Evolutionary conservation across 2,113 vertebrate genomes (phyloP), one percentile per base, ranked within the genome.

Genomic region (Maccullochella peelii): DNA sequence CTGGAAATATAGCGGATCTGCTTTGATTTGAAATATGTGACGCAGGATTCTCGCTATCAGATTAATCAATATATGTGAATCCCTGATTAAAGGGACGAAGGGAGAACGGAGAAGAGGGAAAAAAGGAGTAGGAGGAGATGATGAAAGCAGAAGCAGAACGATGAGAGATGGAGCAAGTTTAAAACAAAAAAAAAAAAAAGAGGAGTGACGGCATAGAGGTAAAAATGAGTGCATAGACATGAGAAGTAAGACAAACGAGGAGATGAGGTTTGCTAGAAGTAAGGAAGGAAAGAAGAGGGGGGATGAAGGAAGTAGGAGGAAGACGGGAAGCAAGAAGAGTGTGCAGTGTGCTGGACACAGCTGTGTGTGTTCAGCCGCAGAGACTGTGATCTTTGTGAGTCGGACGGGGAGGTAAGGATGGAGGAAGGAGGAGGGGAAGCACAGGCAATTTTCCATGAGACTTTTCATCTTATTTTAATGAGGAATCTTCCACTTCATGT

Each of bases 401-500:
- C 27, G 23, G n/a, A 67, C 30, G 16, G 63, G n/a, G 23, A 74
- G 54, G 58, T 42, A 63, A 33, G 57, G 14, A 71, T 54, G 23
- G 78, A 80, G 27, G 70, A 68, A 70, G 42, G 42, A 16, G n/a
- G 40, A 76, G 59, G 38, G 49, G 50, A 62, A 49, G 84, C 59
- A 47, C 63, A 66, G 79, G 82, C 80, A 73, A 25, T 82, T 77
- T 88, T 84, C 79, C 62, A 44, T 21, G 55, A 76, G 55, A 82
- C 83, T 86, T 89, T 87, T 80, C 86, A 82, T 79, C 49, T 30
- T 42, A 36, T 84, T 91, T 93, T 92, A 93, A 94, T 91, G 89
- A 93, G 89, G 81, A 89, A 90, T 85, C 67, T 79, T 76, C 61
- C 23, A 75, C 78, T 82, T 86, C 68, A 72, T 73, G 80, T 79